Percentiles rank a stretch among this genome's conserved stretches.
Evolutionary conservation across 2,888 invertebrate species (phyloP).

Genomic region (Lasioglossum marginatum): DNA sequence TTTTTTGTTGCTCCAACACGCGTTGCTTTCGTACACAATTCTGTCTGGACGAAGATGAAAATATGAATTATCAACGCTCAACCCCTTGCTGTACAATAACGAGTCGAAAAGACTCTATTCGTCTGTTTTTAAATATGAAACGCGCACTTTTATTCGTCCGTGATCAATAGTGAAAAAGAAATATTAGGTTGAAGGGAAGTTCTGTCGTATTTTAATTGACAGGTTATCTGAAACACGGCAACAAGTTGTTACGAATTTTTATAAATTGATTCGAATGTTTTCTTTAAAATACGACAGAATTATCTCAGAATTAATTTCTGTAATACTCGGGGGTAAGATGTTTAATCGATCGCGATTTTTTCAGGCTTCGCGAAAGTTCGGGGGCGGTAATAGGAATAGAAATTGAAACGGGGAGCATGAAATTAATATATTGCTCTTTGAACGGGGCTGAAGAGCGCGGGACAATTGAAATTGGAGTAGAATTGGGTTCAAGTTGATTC

Average conservation of each 20-base stretch:
- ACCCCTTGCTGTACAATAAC: not conserved
- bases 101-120: not conserved
- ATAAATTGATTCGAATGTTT: too few relatives aligned
- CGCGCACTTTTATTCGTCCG: too few relatives aligned
- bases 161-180: too few relatives aligned
- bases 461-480: not conserved
- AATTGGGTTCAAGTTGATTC: constrained; percentile 8
- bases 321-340: too few relatives aligned
- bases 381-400: not conserved
- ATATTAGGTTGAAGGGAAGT: too few relatives aligned
- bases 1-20: not conserved
- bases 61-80: not conserved
- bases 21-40: not conserved
- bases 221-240: too few relatives aligned
- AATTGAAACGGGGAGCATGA: not conserved
- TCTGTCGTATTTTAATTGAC: too few relatives aligned
- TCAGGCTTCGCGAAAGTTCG: not conserved
- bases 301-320: too few relatives aligned
- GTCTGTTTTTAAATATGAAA: too few relatives aligned
- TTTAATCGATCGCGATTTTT: not conserved
- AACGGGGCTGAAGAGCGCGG: not conserved
- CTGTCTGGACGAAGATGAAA: not conserved
- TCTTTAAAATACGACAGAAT: too few relatives aligned
- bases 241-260: too few relatives aligned
- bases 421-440: not conserved